Evolutionary conservation across 1,140 invertebrate species (phyloP).

Genomic region (Drosophila grimshawi): DNA sequence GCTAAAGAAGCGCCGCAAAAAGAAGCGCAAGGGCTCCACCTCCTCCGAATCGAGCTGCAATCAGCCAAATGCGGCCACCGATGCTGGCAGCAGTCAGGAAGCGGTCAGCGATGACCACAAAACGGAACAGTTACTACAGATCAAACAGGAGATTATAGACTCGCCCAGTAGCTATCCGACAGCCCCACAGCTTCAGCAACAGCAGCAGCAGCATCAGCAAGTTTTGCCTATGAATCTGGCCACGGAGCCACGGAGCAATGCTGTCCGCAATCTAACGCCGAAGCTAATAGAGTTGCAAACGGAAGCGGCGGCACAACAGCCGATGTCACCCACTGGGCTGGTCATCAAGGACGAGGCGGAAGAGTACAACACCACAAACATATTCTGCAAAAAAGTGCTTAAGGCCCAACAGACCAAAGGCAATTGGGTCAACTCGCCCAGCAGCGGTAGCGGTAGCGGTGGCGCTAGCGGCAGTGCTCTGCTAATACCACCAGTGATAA

Average conservation of each 20-base stretch:
- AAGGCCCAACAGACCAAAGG: slow-evolving; percentile 84
- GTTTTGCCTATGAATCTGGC: slow-evolving; percentile 79
- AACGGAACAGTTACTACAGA: slow-evolving; percentile 67
- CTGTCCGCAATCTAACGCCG: slow-evolving; percentile 79
- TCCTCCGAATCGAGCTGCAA: slow-evolving; percentile 81
- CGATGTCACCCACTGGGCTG: slow-evolving; percentile 47
- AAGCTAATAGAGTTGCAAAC: slow-evolving; percentile 73
- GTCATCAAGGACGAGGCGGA: slow-evolving; percentile 81
- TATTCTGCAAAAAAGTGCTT: slow-evolving; percentile 83
- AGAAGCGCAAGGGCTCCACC: slow-evolving; percentile 82
- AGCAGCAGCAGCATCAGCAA: slow-evolving; percentile 61
- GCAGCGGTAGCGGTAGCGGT: slow-evolving; percentile 27
- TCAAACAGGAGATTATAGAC: slow-evolving; percentile 81
- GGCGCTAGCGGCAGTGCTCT: slow-evolving; percentile 40
- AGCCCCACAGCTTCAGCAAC: slow-evolving; percentile 35
- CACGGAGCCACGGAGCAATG: slow-evolving; percentile 59
- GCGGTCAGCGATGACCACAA: slow-evolving; percentile 51
- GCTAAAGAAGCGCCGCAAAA: slow-evolving; percentile 81
- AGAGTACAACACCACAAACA: slow-evolving; percentile 73
- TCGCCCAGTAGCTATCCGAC: slow-evolving; percentile 52
- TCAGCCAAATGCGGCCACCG: slow-evolving; percentile 53
- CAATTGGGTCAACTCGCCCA: slow-evolving; percentile 78
- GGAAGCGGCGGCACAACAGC: slow-evolving; percentile 28
- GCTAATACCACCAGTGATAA: slow-evolving; percentile 63
- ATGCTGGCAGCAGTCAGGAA: slow-evolving; percentile 54